Base-by-base conservation (phyloP, 1,140 invertebrate genomes). In the Hydropsyche tenuis region DNA sequence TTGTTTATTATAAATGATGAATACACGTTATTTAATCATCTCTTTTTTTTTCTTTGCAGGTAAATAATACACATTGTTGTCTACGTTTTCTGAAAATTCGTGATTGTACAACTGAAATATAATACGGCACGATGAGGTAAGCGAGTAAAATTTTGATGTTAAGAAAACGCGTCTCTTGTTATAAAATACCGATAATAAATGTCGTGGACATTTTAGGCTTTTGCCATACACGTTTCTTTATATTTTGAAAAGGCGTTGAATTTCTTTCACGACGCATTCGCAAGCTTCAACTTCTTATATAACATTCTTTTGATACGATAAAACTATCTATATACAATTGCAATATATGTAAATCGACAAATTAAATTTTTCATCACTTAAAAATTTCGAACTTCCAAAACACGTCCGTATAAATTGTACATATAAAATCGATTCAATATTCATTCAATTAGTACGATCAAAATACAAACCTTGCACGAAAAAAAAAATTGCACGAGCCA, bases 41-140 rank as follows among this genome's bases (percentile, higher is more conserved):
- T 18, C 7, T 53, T 53, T 53, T 9, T 53, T 53, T 53, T 53
- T 53, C n/a, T 53, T 53, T 53, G 9, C 48, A 53, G 48, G 48
- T 53, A 20, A 53, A 6, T 16, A n/a, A n/a, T n/a, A 18, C 16
- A 1, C 48, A 53, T 18, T 14, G 9, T 7, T 53, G 48, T 16
- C 20, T 2, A 16, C n/a, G 18, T 18, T 7, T 53, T 20, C 4
- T 14, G 46, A 14, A 48, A 14, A 20, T 2, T 18, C 20, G 16
- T 48, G 46, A 48, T 18, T 53, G n/a, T 18, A 9, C 45, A 18
- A 53, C 16, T 53, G n/a, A 20, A 53, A 20, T 53, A 53, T 18
- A 53, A 18, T 53, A 18, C 20, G 48, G 20, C 48, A 16, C 48
- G 48, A 53, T 53, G 48, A 53, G 48, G 48, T 53, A 53, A 53